Evolutionary conservation across 2,888 invertebrate genomes (phyloP), one percentile per base, ranked within the genome.

Genomic region (Diabrotica balteata): DNA sequence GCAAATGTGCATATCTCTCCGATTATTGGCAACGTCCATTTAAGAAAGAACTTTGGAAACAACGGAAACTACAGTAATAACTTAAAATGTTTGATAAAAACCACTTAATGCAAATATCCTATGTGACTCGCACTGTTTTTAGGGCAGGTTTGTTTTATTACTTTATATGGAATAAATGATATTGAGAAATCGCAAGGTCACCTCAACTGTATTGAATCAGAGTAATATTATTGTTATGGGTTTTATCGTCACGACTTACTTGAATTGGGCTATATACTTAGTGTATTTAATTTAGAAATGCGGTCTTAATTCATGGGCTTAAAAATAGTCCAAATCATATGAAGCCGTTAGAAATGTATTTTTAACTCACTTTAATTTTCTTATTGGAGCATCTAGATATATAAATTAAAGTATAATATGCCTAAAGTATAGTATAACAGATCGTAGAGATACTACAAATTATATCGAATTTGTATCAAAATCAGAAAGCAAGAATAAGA

Each of bases 131-230:
- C 9, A 7, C 6, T 0, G 49, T 17, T 66, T 59, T 42, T 22
- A 5, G 11, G 32, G 17, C 11, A 44, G 7, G 44, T 52, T 43
- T 59, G 57, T 44, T 53, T 7, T 44, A 49, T 9, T 32, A 8
- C 66, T 60, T 11, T 66, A 60, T 66, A 66, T 42, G 66, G 66
- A 59, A 49, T 66, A 50, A 55, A 52, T 46, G 61, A 52, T 52
- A 61, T 60, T 54, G 66, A 66, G 66, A 66, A 66, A 60, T 60
- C 54, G 51, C 60, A 66, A 66, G 66, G 66, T 55, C 66, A 53
- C 17, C 32, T 7, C 10, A 49, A 47, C 44, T 60, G 17, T 44
- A 54, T 52, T 46, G 64, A 63, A 32, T 55, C 17, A 49, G 7
- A 49, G 44, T 44, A 42, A 46, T 43, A 46, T 10, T 54, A 22